Conservation (phyloP, 2,888 invertebrate species). For the Reticulitermes lucifugus region DNA sequence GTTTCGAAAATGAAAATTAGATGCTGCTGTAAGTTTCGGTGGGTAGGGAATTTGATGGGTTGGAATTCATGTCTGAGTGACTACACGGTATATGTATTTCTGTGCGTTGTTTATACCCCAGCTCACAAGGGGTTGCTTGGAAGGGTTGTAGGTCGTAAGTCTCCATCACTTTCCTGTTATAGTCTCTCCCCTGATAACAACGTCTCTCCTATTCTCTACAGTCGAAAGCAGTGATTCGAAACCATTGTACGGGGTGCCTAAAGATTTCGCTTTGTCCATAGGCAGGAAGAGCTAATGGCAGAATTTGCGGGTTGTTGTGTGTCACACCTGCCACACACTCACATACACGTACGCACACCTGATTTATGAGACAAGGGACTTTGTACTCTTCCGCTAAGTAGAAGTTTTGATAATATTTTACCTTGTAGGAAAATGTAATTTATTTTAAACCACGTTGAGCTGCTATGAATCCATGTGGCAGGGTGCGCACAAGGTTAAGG, state of each 20-base stretch:
- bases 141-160: not conserved
- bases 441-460: not conserved
- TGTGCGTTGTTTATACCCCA: not conserved
- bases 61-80: conserved; percentile 31
- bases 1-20: conserved; percentile 30
- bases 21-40: conserved; percentile 11
- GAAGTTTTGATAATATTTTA: no score
- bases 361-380: no score
- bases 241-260: no score
- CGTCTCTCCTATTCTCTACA: not conserved
- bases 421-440: not conserved
- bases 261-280: no score
- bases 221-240: no score
- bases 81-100: conserved; percentile 25
- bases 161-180: not conserved
- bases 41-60: not conserved
- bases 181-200: not conserved
- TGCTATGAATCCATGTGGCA: not conserved
- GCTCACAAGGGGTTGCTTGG: not conserved
- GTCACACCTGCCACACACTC: no score
- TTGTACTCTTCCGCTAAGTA: no score
- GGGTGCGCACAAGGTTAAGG: not conserved
- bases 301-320: no score
- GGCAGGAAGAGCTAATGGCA: no score
- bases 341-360: no score